Conservation (phyloP, 2,888 invertebrate genomes). For the Anorthoa munda region DNA sequence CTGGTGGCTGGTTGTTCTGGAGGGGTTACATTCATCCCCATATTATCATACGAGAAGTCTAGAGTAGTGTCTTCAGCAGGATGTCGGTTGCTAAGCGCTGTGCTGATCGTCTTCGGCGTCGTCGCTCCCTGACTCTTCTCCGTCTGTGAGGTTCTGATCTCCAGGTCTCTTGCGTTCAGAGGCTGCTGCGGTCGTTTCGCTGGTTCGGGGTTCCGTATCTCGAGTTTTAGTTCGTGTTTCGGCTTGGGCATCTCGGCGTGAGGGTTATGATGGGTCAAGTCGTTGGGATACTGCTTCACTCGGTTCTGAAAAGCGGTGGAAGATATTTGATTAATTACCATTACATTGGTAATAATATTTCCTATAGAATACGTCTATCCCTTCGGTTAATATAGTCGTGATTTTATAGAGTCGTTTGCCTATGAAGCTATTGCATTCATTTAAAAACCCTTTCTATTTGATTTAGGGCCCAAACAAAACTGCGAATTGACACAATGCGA, state of each 20-base stretch:
- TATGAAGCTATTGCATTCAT: no score
- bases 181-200: conserved; percentile 82
- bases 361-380: no score
- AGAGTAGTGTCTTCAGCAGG: conserved; percentile 95
- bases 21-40: conserved; percentile 93
- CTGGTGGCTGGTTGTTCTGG: conserved; percentile 84
- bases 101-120: conserved; percentile 93
- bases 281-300: conserved; percentile 85
- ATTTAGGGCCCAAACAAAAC: no score
- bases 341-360: no score
- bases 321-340: background rate
- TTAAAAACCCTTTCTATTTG: no score
- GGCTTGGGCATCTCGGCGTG: conserved; percentile 87
- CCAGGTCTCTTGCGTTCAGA: conserved; percentile 83
- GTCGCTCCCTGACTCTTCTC: conserved; percentile 91
- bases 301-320: conserved; percentile 81
- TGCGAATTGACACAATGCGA: no score
- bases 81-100: conserved; percentile 93
- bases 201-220: conserved; percentile 85
- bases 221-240: conserved; percentile 84
- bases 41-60: conserved; percentile 95
- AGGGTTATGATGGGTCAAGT: conserved; percentile 87
- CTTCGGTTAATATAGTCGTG: no score
- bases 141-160: conserved; percentile 83
- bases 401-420: no score